Base-by-base conservation (phyloP, 2,888 invertebrate genomes). In the Tyria jacobaeae region DNA sequence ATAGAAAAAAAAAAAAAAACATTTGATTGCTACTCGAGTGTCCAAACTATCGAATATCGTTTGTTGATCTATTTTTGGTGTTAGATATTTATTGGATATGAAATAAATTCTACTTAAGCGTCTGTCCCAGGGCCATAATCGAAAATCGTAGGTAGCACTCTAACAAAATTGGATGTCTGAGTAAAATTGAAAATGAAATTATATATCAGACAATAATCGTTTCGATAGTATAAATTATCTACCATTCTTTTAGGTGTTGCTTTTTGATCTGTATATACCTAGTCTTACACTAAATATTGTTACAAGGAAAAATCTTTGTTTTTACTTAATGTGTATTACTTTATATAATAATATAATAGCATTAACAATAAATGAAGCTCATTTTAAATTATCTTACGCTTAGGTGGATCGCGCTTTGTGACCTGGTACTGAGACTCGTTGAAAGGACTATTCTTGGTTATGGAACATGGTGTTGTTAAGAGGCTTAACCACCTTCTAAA, bases 111-210 rank as follows among this genome's bases (percentile, higher is more conserved):
- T 35, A 56, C 47, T 47, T 56, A 56, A 35, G 44, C 49, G 27
- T 50, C 25, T 55, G 59, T 51, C 52, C 63, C 41, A 9, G 35
- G 37, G 9, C 41, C 37, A 17, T 64, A 54, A 70, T 62, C 53
- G 63, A 62, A 63, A 60, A 66, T 58, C 64, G 61, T 50, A 53
- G 31, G 48, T 50, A 66, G 60, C 71, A 74, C 72, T 72, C 52
- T 41, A 63, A 64, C 49, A n/a, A 70, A 70, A 74, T 66, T 73
- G 66, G 51, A 57, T 49, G 34, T 27, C 51, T 56, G 12, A 24
- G n/a, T 57, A 55, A 10, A 41, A 55, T 34, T 50, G 17, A 57
- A 62, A 44, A 63, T 65, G 57, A 59, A 62, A 58, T 50, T 51
- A 53, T 50, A 41, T 41, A 41, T 34, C 25, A 49, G 39, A 58